Conservation (phyloP, 2,113 vertebrate genomes). For the Coptodon rendalli region DNA sequence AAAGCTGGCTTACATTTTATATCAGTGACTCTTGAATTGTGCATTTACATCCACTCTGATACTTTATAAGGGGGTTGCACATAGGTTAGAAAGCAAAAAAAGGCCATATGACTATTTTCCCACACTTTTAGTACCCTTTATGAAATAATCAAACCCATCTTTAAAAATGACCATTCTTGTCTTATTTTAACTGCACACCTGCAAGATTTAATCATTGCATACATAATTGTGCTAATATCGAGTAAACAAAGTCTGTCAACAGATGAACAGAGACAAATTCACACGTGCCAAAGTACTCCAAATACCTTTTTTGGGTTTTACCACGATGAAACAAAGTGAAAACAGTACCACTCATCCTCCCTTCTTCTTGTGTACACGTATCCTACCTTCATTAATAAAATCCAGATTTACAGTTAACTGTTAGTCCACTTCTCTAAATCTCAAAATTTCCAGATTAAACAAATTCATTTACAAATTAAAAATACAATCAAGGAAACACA, state of each 20-base stretch:
- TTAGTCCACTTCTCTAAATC: not conserved
- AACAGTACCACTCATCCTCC: not conserved
- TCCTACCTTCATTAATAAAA: not conserved
- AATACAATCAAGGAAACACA: not conserved
- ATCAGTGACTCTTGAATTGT: too few relatives aligned
- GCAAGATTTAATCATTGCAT: not conserved
- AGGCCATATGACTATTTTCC: not conserved
- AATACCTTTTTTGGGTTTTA: not conserved
- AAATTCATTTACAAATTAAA: not conserved
- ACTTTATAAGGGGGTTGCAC: rapidly evolving
- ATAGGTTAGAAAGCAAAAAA: not conserved
- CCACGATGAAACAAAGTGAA: not conserved
- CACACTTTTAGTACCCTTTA: not conserved
- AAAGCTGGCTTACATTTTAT: too few relatives aligned
- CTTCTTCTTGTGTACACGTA: not conserved
- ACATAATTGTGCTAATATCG: not conserved
- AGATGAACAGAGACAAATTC: not conserved
- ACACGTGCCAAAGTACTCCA: not conserved
- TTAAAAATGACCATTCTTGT: rapidly evolving
- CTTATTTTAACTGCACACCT: not conserved
- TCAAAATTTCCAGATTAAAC: rapidly evolving
- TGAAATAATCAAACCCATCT: not conserved
- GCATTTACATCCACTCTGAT: not conserved
- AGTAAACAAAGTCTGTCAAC: not conserved
- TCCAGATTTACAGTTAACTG: not conserved